Evolutionary conservation across 2,888 invertebrate genomes (phyloP).

Genomic region (Phalangium opilio): DNA sequence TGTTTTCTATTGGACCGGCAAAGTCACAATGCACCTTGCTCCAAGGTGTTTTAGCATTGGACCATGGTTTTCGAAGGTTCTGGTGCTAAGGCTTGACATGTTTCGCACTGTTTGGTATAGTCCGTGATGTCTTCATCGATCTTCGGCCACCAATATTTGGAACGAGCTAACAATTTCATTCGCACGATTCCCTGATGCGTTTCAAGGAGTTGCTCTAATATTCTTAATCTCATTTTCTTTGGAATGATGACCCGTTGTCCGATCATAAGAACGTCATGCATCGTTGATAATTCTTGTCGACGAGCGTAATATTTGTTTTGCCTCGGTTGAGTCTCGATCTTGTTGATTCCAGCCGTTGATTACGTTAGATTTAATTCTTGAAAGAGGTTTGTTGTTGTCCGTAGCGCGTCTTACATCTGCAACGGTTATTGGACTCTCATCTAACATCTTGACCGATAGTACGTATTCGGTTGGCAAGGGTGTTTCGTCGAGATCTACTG

Average conservation of each 20-base stretch:
- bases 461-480: neutral
- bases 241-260: neutral
- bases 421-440: constrained; percentile 4
- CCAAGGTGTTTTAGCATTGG: constrained; percentile 1
- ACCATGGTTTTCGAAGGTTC: constrained; percentile 3
- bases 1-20: constrained; percentile 16
- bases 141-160: constrained; percentile 1
- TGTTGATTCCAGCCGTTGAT: neutral
- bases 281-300: constrained; percentile 15
- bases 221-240: neutral
- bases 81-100: constrained; percentile 15
- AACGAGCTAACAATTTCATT: neutral
- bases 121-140: constrained; percentile 1
- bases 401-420: neutral
- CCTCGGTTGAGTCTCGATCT: neutral
- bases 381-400: too few species aligned
- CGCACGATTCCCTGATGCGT: constrained; percentile 3
- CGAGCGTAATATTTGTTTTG: neutral
- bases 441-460: constrained; percentile 1
- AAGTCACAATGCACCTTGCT: constrained; percentile 27
- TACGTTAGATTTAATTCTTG: neutral
- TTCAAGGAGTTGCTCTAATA: neutral
- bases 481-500: neutral
- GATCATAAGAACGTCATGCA: constrained; percentile 21
- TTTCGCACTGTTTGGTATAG: constrained; percentile 16